Conservation (phyloP, 2,888 invertebrate species). For the Drosophila emarginata region DNA sequence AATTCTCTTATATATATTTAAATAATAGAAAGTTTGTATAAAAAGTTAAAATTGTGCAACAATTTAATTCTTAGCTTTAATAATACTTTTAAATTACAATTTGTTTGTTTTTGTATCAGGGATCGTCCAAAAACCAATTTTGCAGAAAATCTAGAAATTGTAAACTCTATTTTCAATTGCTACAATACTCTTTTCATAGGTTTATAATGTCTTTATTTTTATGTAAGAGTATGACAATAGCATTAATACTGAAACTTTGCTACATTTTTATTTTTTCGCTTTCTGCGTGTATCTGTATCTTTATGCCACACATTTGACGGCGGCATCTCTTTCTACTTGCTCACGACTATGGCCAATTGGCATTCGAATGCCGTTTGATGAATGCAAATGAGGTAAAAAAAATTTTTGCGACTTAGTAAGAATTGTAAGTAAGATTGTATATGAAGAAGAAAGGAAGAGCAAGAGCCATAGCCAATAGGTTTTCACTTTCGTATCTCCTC, state of each 20-base stretch:
- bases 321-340: constrained; percentile 12
- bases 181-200: background rate
- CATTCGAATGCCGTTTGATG: constrained; percentile 44
- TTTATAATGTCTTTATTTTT: background rate
- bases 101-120: too few relatives aligned
- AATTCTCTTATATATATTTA: too few relatives aligned
- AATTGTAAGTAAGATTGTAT: background rate
- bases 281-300: background rate
- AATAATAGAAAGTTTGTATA: too few relatives aligned
- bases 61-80: too few relatives aligned
- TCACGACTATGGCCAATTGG: background rate
- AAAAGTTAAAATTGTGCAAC: too few relatives aligned
- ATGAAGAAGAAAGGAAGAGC: background rate
- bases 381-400: constrained; percentile 46
- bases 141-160: too few relatives aligned
- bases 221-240: background rate
- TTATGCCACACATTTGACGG: constrained; percentile 1
- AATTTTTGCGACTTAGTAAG: constrained; percentile 10
- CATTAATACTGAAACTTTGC: background rate
- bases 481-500: constrained; percentile 33
- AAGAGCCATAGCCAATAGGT: constrained; percentile 15
- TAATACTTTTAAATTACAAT: too few relatives aligned
- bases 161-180: background rate
- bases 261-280: background rate
- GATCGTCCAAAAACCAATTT: too few relatives aligned